These are phyloP conservation scores for Rousettus madagascariensis DNA, from an alignment of 2,797 vertebrate genomes.

Conservation along the genomic window DNA sequence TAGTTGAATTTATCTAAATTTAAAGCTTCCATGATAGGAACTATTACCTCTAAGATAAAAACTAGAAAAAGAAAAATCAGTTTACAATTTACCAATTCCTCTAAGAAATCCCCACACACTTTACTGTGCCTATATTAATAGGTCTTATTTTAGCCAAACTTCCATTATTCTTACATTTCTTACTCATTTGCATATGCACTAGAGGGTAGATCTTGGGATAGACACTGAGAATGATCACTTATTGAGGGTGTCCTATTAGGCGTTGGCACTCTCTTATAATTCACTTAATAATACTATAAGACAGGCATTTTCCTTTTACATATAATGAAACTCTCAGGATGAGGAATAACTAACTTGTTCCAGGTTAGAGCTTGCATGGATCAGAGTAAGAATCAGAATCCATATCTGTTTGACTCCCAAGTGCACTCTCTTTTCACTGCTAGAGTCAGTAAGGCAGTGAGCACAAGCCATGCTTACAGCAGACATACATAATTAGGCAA, in stretches of 20 bases:
- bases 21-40: background rate
- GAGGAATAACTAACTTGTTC: background rate
- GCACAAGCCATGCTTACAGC: background rate
- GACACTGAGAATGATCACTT: background rate
- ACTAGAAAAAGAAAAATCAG: background rate
- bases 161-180: background rate
- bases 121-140: background rate
- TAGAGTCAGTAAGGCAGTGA: background rate
- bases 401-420: background rate
- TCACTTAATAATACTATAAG: background rate
- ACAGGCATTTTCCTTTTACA: background rate
- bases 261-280: background rate
- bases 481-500: background rate
- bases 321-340: background rate
- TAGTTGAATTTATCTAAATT: slow-evolving; percentile 14
- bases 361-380: background rate
- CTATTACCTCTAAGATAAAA: slow-evolving; percentile 2
- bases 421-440: background rate
- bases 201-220: background rate
- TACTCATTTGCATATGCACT: background rate
- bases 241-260: background rate
- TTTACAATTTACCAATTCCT: background rate
- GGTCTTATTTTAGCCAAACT: background rate
- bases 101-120: background rate
- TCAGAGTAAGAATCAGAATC: background rate